Conservation (phyloP, 37 sponge, comb jelly and placozoan species). For the Beroe forskalii region DNA sequence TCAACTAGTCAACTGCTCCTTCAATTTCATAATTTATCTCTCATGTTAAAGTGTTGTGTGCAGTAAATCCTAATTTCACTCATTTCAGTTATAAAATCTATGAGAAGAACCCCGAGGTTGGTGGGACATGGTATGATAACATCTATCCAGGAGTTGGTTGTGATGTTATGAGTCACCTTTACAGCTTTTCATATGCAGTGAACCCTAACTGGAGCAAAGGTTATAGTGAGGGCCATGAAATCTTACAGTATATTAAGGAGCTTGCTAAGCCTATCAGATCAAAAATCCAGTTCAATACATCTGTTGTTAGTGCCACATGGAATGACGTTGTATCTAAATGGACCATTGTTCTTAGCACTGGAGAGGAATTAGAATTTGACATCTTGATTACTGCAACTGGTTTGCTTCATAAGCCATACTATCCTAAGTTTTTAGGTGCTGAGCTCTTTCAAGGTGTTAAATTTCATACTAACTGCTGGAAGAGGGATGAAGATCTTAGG, state of each 20-base stretch:
- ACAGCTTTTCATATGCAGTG: conserved; percentile 9
- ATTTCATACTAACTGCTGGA: conserved; percentile 52
- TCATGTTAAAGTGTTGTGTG: too few relatives aligned
- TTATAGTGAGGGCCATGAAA: conserved; percentile 38
- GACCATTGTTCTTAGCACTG: background rate
- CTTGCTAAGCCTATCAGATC: conserved; percentile 23
- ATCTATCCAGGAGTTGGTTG: conserved; percentile 60
- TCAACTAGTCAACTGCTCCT: too few relatives aligned
- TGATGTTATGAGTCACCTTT: conserved; percentile 44
- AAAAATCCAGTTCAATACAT: conserved; percentile 36
- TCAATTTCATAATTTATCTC: too few relatives aligned
- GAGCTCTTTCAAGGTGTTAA: conserved; percentile 31
- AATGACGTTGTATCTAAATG: background rate
- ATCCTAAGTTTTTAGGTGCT: conserved; percentile 4
- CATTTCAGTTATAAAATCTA: conserved; percentile 25
- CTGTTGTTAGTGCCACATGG: conserved; percentile 6
- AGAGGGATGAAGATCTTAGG: background rate
- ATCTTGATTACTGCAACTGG: conserved; percentile 24
- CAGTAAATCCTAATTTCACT: too few relatives aligned
- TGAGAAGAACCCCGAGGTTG: conserved; percentile 20
- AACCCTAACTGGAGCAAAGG: conserved; percentile 28
- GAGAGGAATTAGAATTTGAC: background rate
- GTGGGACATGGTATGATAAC: conserved; percentile 61
- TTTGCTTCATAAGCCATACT: background rate
- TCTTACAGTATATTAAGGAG: conserved; percentile 4